Evolutionary conservation across 2,797 vertebrate genomes (phyloP), one percentile per base, ranked within the genome.

Genomic region (Phalloptychus januarius): DNA sequence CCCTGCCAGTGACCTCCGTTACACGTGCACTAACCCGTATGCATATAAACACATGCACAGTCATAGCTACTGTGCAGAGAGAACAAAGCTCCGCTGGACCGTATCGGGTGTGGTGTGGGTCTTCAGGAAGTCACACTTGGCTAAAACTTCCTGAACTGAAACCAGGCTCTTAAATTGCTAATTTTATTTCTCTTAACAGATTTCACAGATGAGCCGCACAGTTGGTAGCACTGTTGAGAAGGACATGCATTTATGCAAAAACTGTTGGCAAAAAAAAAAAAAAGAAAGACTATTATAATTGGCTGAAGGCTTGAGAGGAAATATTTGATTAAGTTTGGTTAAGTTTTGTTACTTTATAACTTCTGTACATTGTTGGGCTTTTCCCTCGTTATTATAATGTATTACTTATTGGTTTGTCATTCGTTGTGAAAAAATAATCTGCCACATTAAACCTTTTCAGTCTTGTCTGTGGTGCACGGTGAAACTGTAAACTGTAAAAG

Each of bases 91-190:
- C 71, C 0, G 58, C 77, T 40, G 82, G 86, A 83, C 72, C 71
- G 67, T 65, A 83, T 15, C 40, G 89, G 92, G 89, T 76, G 89
- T 91, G 92, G 83, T 4, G 50, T 46, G 56, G 74, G 84, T 88
- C 77, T 87, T 67, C 92, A 92, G 93, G 92, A 94, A 90, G 91
- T 90, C 74, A 77, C 90, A 89, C 87, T 91, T 82, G 80, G 84
- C 78, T 85, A 70, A 86, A 89, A 85, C 89, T 87, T 93, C 91
- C 92, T 92, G 92, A 40, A 45, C 81, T 78, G 79, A 87, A 87
- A 83, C 71, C 5, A 86, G 83, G 72, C 71, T 20, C 76, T 72
- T 4, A 10, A 82, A 83, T 2, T 1, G 38, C 4, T 36, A 28
- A 50, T 83, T 80, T 69, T 45, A 80, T 79, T 48, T 42, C 28